Evolutionary conservation across 2,888 invertebrate genomes (phyloP).

Genomic region (Nemurella pictetii): DNA sequence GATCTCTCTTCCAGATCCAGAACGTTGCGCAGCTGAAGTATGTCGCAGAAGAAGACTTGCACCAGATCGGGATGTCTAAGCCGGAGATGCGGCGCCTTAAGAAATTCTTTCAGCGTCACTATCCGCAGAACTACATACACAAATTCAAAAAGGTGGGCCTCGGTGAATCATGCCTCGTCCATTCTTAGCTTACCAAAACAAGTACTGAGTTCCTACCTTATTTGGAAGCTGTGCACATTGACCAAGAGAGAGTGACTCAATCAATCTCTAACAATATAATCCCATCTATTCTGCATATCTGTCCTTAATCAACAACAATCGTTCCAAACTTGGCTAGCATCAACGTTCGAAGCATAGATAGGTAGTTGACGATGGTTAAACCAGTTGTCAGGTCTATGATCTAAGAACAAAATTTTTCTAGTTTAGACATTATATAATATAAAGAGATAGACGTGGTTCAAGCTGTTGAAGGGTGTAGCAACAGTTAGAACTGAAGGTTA

Average conservation of each 20-base stretch:
- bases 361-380: too few relatives aligned
- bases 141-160: slow-evolving; percentile 81
- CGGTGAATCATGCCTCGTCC: not conserved
- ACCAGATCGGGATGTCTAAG: slow-evolving; percentile 88
- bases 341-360: too few relatives aligned
- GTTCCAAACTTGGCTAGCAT: not conserved
- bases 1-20: slow-evolving; percentile 58
- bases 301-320: not conserved
- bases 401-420: too few relatives aligned
- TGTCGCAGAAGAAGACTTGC: slow-evolving; percentile 89
- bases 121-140: slow-evolving; percentile 88
- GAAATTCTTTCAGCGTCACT: slow-evolving; percentile 92
- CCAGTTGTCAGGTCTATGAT: too few relatives aligned
- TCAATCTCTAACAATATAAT: not conserved
- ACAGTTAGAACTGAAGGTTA: too few relatives aligned
- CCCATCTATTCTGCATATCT: not conserved
- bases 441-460: too few relatives aligned
- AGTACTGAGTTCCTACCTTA: not conserved
- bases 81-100: slow-evolving; percentile 94
- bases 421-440: too few relatives aligned
- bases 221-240: not conserved
- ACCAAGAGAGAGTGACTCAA: not conserved
- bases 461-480: too few relatives aligned
- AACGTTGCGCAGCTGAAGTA: slow-evolving; percentile 90
- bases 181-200: not conserved